Conservation (phyloP, 2,888 invertebrate species). For the Volucella inanis region DNA sequence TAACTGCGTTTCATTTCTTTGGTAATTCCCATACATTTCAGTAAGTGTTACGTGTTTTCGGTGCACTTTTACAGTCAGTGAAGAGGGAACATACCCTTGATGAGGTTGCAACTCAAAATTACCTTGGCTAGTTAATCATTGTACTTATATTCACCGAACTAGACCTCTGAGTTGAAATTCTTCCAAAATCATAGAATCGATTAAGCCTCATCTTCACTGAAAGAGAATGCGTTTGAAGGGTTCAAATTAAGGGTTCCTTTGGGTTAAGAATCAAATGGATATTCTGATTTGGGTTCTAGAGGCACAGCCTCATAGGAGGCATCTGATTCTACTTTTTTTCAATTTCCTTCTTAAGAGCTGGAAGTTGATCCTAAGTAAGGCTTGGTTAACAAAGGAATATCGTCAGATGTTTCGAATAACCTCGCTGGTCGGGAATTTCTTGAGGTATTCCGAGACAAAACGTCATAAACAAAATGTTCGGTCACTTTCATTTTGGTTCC, state of each 20-base stretch:
- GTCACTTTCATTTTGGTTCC: conserved; percentile 93
- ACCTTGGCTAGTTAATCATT: conserved; percentile 94
- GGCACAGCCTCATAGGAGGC: conserved; percentile 88
- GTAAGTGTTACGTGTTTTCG: no score
- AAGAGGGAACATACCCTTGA: conserved; percentile 98
- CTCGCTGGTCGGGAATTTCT: conserved; percentile 98
- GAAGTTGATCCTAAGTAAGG: conserved; percentile 86
- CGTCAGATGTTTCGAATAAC: conserved; percentile 96
- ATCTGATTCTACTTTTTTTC: conserved; percentile 86
- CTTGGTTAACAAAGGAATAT: conserved; percentile 91
- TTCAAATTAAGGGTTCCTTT: conserved; percentile 97
- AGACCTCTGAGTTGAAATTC: conserved; percentile 98
- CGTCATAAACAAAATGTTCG: conserved; percentile 94
- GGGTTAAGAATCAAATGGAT: conserved; percentile 93
- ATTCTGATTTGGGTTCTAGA: conserved; percentile 88
- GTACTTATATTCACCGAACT: conserved; percentile 98
- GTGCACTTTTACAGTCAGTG: conserved; percentile 75
- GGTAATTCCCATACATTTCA: no score
- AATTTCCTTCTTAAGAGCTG: conserved; percentile 82
- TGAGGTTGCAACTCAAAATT: conserved; percentile 99
- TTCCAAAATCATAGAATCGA: conserved; percentile 99
- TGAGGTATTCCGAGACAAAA: conserved; percentile 91
- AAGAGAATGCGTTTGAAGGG: conserved; percentile 98
- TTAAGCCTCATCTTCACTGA: conserved; percentile 96
- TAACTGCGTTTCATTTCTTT: no score